A percentile compares a stretch with the other conserved stretches of the same genome.
Evolutionary conservation across 1,140 invertebrate genomes (phyloP).

Genomic region (Pectinophora gossypiella): DNA sequence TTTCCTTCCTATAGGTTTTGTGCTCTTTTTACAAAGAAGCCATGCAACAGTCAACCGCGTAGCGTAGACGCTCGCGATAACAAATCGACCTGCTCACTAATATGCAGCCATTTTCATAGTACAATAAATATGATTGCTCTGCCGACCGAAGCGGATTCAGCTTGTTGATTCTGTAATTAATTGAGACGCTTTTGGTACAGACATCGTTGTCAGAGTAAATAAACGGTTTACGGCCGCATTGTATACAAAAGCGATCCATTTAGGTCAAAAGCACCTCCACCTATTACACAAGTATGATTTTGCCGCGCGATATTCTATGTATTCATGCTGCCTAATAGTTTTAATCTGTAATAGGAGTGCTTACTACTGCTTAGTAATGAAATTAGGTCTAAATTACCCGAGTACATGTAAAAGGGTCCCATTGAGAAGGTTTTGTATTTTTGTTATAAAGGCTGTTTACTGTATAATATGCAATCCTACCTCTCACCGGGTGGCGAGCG

Average conservation of each 20-base stretch:
- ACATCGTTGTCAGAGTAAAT: background rate
- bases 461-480: background rate
- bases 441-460: background rate
- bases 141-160: background rate
- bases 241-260: background rate
- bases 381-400: no score
- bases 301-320: background rate
- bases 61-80: background rate
- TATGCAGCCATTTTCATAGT: background rate
- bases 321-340: background rate
- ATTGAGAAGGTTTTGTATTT: background rate
- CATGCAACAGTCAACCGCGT: constrained; percentile 12
- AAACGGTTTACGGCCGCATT: background rate
- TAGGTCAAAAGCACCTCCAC: constrained; percentile 1
- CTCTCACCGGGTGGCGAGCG: background rate
- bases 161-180: constrained; percentile 8
- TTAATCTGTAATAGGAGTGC: no score
- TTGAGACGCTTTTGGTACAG: background rate
- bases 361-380: no score
- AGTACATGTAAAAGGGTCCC: no score
- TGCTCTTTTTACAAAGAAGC: constrained; percentile 29
- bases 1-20: constrained; percentile 20
- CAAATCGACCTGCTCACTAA: background rate
- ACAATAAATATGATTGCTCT: background rate
- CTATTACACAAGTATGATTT: background rate